Conservation (phyloP, 1,140 invertebrate species). For the Temnothorax longispinosus region DNA sequence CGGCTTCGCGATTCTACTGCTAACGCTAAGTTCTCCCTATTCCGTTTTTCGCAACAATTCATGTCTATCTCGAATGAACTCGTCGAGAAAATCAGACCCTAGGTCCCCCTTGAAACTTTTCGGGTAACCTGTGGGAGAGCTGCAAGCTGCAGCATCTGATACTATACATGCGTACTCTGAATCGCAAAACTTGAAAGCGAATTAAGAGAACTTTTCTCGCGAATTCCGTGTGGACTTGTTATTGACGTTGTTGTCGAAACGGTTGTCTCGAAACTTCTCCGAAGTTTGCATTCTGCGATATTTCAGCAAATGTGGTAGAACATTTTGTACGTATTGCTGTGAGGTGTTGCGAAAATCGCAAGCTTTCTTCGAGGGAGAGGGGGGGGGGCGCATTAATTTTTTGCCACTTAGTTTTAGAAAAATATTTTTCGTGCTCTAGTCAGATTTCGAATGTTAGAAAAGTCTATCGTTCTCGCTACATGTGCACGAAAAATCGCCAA, state of each 20-base stretch:
- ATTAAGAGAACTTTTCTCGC: conserved; percentile 19
- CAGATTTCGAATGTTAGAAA: not conserved
- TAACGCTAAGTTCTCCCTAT: not conserved
- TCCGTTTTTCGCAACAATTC: conserved; percentile 1
- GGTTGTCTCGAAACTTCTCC: conserved; percentile 17
- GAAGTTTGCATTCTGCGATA: conserved; percentile 7
- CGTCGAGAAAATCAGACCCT: not conserved
- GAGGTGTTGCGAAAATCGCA: not conserved
- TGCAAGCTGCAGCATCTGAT: not conserved
- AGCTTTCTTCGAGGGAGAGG: not conserved
- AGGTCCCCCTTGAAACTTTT: not conserved
- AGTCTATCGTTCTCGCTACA: not conserved
- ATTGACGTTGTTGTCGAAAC: conserved; percentile 42
- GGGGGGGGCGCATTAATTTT: not conserved
- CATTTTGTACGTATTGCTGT: not conserved
- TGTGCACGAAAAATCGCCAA: not conserved
- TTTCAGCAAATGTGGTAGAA: not conserved
- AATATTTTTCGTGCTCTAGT: not conserved
- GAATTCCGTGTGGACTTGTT: conserved; percentile 15
- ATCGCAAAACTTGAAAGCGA: conserved; percentile 12
- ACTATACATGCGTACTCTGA: not conserved
- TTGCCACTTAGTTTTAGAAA: not conserved
- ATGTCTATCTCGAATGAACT: conserved; percentile 1
- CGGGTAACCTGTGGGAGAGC: not conserved
- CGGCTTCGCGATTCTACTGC: conserved; percentile 52